Base-by-base conservation (phyloP, 2,888 invertebrate species). In the Cephus sareptanus region DNA sequence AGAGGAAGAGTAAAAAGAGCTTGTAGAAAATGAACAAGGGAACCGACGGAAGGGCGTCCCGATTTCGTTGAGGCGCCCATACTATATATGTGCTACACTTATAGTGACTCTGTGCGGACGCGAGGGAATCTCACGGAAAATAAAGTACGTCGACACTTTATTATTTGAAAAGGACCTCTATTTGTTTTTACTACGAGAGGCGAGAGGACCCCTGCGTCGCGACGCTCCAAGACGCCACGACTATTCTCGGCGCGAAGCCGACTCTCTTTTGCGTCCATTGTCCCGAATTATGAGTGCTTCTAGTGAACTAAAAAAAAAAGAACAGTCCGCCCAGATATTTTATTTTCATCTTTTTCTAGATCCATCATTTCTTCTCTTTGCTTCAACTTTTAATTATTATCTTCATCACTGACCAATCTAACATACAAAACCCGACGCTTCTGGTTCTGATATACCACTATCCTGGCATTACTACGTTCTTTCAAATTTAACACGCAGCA, bases 71-170 rank as follows among this genome's bases (percentile, higher is more conserved):
- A 71, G 33, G 31, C 33, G 71, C 30, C 31, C 12, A 71, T 71
- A 11, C 71, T 23, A 33, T 30, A 30, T 71, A 31, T 4, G 30
- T 70, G 11, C 71, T 71, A 71, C 71, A 71, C 71, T 11, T 12
- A 23, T 71, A 56, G 71, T 71, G 34, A 11, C 30, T 33, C 34
- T n/a, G 34, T 35, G 30, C 74, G 23, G 23, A 34, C 74, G 34
- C 74, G 74, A 31, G 15, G 15, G 13, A 71, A 31, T 34, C 71
- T 71, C 71, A 71, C 35, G 23, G 30, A 34, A n/a, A 74, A 74
- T 74, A n/a, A 35, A 74, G 37, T 74, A 74, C 33, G 71, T 71
- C 71, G 33, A 34, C 71, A 71, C 71, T 71, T 71, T 71, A 34
- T 71, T 71, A 71, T 71, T 71, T 34, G 71, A 34, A 33, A 34